Conservation (phyloP, 2,797 vertebrate species). For the Microctenopoma stevenorrisi region DNA sequence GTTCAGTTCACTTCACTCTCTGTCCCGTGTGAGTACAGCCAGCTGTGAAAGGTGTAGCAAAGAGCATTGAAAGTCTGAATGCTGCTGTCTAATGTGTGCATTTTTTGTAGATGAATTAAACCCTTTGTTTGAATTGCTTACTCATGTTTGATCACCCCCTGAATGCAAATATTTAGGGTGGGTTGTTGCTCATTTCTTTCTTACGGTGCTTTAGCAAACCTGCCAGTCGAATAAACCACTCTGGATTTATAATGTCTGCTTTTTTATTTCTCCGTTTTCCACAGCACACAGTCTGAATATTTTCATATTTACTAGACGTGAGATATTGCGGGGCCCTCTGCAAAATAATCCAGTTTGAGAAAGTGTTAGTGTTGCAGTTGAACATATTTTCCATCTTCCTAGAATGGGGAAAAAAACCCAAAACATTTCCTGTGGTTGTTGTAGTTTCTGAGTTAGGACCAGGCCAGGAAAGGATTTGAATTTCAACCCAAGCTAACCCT, state of each 20-base stretch:
- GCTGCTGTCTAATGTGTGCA: constrained; percentile 41
- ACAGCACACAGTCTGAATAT: constrained; percentile 19
- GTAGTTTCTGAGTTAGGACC: constrained; percentile 30
- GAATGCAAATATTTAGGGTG: constrained; percentile 45
- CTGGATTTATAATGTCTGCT: constrained; percentile 49
- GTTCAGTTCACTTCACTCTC: constrained; percentile 54
- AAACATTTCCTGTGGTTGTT: constrained; percentile 52
- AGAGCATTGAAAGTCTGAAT: constrained; percentile 28
- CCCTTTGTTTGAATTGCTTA: constrained; percentile 48
- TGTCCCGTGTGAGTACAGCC: constrained; percentile 43
- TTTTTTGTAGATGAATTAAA: constrained; percentile 45
- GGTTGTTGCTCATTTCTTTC: constrained; percentile 50
- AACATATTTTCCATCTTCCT: constrained; percentile 57
- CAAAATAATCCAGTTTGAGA: constrained; percentile 39
- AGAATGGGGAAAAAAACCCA: constrained; percentile 36
- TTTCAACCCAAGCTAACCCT: constrained; percentile 28
- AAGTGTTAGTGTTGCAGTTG: constrained; percentile 20
- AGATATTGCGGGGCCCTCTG: constrained; percentile 27
- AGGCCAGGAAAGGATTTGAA: constrained; percentile 30
- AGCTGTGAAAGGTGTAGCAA: constrained; percentile 39
- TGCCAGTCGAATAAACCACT: constrained; percentile 77
- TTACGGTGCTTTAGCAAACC: constrained; percentile 78
- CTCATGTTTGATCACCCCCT: constrained; percentile 50
- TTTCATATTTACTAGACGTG: constrained; percentile 7
- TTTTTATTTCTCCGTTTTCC: constrained; percentile 14